Percentiles rank a stretch among this genome's conserved stretches.
These are phyloP conservation scores for Dromius quadrimaculatus DNA, from an alignment of 2,888 invertebrate species.

Conservation along the genomic window DNA sequence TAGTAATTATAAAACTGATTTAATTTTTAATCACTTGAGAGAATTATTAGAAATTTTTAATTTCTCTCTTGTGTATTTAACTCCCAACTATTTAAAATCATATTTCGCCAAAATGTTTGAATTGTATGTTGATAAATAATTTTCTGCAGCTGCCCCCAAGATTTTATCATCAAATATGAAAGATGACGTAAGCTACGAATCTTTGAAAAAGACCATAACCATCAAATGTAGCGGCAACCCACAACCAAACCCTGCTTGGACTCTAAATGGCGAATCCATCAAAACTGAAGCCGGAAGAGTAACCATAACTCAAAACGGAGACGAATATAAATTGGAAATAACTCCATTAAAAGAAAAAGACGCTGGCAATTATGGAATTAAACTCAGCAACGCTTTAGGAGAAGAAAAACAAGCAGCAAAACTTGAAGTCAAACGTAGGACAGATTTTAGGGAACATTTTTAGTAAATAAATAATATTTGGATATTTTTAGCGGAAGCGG, in stretches of 20 bases:
- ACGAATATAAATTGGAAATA: constrained; percentile 80
- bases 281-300: constrained; percentile 73
- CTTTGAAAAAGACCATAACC: constrained; percentile 84
- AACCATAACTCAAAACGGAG: constrained; percentile 75
- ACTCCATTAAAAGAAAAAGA: constrained; percentile 78
- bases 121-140: not conserved
- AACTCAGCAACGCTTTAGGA: constrained; percentile 86
- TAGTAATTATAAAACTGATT: constrained; percentile 10
- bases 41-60: constrained; percentile 12
- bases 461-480: not conserved
- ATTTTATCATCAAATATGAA: constrained; percentile 80
- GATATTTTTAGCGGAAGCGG: constrained; percentile 79
- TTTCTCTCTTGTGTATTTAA: constrained; percentile 28
- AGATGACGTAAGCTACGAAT: constrained; percentile 82
- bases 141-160: constrained; percentile 75
- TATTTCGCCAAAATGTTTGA: not conserved
- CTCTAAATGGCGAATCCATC: constrained; percentile 80
- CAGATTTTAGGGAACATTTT: constrained; percentile 56
- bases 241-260: constrained; percentile 83
- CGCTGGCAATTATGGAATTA: constrained; percentile 85
- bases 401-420: constrained; percentile 80
- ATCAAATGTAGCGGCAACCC: constrained; percentile 83
- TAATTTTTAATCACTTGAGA: constrained; percentile 21
- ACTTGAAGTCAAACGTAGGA: constrained; percentile 80
- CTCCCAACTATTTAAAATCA: constrained; percentile 4